phyloP scores from a whole-genome alignment of 2,113 vertebrate genomes.

The Tragelaphus scriptus region DNA sequence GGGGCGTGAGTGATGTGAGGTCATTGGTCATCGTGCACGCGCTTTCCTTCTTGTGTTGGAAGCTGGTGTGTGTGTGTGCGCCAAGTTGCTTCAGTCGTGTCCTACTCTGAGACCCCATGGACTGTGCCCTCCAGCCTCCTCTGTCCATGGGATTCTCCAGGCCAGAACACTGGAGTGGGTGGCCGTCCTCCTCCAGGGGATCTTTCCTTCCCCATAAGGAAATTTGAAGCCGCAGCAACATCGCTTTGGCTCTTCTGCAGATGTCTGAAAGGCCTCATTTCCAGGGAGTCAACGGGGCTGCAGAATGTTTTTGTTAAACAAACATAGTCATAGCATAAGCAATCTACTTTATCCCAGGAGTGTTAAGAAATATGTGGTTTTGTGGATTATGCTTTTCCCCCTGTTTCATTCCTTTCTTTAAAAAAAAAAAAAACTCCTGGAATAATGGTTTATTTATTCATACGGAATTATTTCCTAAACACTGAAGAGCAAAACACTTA shows the following conservation, averaged over 20 bases:
- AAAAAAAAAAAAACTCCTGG: neutral
- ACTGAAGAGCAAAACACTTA: neutral
- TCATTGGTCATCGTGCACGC: accelerated
- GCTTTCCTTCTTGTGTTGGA: neutral
- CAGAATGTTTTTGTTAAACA: constrained; percentile 48
- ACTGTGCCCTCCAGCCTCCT: neutral
- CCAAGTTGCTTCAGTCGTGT: neutral
- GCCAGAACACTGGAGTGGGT: neutral
- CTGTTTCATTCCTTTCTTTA: neutral
- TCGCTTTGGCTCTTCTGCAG: neutral
- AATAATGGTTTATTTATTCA: constrained; percentile 42
- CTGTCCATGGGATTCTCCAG: neutral
- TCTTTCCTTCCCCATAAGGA: neutral
- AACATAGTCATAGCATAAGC: constrained; percentile 47
- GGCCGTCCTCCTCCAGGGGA: neutral
- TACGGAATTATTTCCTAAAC: constrained; percentile 35
- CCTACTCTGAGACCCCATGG: neutral
- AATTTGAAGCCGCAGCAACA: neutral
- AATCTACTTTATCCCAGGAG: constrained; percentile 19
- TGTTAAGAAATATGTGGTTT: constrained; percentile 59
- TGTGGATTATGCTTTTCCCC: neutral
- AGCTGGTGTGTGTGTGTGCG: neutral
- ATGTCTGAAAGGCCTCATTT: neutral
- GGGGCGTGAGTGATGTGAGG: accelerated
- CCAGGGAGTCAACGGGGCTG: neutral